A percentile compares a stretch with the other conserved stretches of the same genome.
Evolutionary conservation across 2,113 vertebrate genomes (phyloP).

Genomic region (Glareola pratincola): DNA sequence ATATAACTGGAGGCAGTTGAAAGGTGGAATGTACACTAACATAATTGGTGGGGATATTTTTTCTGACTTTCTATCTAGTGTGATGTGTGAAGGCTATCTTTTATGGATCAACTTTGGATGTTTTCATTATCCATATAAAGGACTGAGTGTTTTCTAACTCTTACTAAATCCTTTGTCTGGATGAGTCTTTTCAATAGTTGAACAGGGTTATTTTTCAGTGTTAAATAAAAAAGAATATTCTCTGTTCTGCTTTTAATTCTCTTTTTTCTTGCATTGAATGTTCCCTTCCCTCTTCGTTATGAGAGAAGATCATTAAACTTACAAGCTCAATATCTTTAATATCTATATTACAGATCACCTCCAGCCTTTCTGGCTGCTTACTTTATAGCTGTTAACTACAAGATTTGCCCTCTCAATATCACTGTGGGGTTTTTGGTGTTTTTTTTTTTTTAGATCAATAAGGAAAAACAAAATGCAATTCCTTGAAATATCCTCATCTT

Average conservation of each 20-base stretch:
- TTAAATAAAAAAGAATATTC: conserved; percentile 14
- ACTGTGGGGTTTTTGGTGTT: neutral
- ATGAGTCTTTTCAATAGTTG: neutral
- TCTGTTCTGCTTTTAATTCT: neutral
- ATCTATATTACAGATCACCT: neutral
- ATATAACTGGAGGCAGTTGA: neutral
- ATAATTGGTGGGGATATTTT: neutral
- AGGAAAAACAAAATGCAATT: neutral
- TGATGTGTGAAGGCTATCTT: neutral
- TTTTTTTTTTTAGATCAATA: neutral
- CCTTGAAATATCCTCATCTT: neutral
- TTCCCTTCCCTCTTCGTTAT: neutral
- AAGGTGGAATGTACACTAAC: neutral
- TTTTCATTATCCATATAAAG: conserved; percentile 1
- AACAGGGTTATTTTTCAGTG: neutral
- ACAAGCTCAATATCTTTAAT: neutral
- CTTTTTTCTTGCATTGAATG: neutral
- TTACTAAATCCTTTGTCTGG: neutral
- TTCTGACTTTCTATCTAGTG: neutral
- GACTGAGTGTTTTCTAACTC: neutral
- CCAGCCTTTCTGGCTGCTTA: neutral
- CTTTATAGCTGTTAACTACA: neutral
- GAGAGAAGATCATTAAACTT: neutral
- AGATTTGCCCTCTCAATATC: neutral
- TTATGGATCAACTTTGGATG: neutral